These are phyloP conservation scores for Lottia gigantea DNA, from an alignment of 2,888 invertebrate genomes.

Conservation along the genomic window DNA sequence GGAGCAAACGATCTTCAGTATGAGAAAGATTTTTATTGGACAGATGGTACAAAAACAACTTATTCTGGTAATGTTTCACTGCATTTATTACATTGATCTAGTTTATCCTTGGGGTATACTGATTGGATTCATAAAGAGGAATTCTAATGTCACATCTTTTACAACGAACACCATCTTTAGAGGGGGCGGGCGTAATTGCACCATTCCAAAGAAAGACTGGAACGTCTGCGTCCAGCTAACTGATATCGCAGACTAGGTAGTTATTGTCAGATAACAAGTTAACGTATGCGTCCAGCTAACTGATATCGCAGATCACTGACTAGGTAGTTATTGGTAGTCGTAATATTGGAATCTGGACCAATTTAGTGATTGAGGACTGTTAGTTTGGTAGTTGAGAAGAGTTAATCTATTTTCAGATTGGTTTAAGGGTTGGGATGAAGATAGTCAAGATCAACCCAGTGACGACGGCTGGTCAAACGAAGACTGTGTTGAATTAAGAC, in stretches of 20 bases:
- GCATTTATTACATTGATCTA: no score
- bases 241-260: no score
- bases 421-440: slow-evolving; percentile 84
- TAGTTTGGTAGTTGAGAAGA: not conserved
- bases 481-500: slow-evolving; percentile 83
- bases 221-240: no score
- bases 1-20: slow-evolving; percentile 81
- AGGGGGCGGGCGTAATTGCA: no score
- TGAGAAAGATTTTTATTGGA: slow-evolving; percentile 86
- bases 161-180: no score
- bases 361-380: no score
- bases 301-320: not conserved
- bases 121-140: no score
- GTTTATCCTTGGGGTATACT: no score
- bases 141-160: no score
- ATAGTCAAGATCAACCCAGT: slow-evolving; percentile 80
- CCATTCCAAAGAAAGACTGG: no score
- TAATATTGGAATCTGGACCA: not conserved
- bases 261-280: no score
- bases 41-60: slow-evolving; percentile 79
- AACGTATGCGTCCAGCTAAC: not conserved
- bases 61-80: slow-evolving; percentile 77
- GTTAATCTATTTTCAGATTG: slow-evolving; percentile 74
- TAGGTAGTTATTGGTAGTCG: slow-evolving; percentile 6
- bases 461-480: slow-evolving; percentile 85